phyloP scores from a whole-genome alignment of 2,888 invertebrate species.

The Stenotaenia linearis region DNA sequence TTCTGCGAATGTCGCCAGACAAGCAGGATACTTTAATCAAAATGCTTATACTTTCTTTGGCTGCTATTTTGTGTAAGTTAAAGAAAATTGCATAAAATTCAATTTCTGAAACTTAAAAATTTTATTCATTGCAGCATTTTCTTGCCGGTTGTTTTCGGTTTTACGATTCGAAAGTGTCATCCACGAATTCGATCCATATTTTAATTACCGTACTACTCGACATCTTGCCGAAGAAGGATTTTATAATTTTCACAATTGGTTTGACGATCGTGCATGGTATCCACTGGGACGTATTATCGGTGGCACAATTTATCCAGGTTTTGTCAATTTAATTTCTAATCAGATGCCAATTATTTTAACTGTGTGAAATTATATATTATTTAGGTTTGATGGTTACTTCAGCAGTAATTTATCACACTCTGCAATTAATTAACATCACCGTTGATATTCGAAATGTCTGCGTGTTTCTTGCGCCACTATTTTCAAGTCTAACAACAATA shows the following conservation, averaged over 20 bases:
- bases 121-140: slow-evolving; percentile 79
- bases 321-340: neutral
- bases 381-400: slow-evolving; percentile 99
- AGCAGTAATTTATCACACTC: slow-evolving; percentile 88
- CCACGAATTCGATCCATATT: slow-evolving; percentile 99
- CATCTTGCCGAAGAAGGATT: slow-evolving; percentile 99
- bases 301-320: slow-evolving; percentile 61
- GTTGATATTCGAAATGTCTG: slow-evolving; percentile 98
- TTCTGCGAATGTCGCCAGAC: slow-evolving; percentile 47
- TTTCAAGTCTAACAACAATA: slow-evolving; percentile 92
- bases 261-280: slow-evolving; percentile 99
- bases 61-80: slow-evolving; percentile 85
- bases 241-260: slow-evolving; percentile 99
- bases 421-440: slow-evolving; percentile 88
- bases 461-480: slow-evolving; percentile 93
- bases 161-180: slow-evolving; percentile 99
- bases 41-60: slow-evolving; percentile 80
- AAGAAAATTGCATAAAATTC: neutral
- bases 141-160: slow-evolving; percentile 95
- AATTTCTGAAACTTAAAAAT: neutral
- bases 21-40: slow-evolving; percentile 79
- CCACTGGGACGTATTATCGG: slow-evolving; percentile 97
- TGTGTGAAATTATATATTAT: slow-evolving; percentile 59
- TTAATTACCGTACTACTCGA: slow-evolving; percentile 97
- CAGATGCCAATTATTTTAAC: neutral